phyloP scores from a whole-genome alignment of 2,113 vertebrate species.

The Bos indicus region DNA sequence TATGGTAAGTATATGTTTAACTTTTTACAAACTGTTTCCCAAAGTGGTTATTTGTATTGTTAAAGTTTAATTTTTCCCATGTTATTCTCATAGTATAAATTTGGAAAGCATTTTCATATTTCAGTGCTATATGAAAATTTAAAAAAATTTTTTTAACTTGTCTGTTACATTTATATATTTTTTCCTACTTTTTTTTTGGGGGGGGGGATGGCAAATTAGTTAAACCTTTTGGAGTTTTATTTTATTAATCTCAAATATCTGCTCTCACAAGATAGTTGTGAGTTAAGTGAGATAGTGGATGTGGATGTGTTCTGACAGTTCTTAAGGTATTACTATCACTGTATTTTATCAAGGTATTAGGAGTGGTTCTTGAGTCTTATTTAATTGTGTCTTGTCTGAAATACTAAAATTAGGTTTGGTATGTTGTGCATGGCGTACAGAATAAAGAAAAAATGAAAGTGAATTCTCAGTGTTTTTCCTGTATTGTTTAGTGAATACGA shows the following conservation, averaged over 20 bases:
- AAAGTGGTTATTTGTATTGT: neutral
- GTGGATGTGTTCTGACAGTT: neutral
- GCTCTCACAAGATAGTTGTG: neutral
- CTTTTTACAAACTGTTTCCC: neutral
- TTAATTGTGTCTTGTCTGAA: constrained; percentile 6
- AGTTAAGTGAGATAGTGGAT: neutral
- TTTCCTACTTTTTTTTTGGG: neutral
- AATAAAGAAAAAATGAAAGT: neutral
- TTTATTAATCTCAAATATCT: constrained; percentile 1
- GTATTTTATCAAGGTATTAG: neutral
- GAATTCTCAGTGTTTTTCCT: neutral
- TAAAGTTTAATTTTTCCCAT: neutral
- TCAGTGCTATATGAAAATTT: neutral
- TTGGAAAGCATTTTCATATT: constrained; percentile 13
- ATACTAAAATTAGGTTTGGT: neutral
- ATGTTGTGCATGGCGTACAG: neutral
- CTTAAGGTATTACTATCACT: neutral
- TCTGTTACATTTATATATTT: neutral
- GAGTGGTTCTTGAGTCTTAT: neutral
- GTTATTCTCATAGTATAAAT: neutral
- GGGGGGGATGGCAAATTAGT: neutral
- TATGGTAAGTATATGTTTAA: constrained; percentile 31
- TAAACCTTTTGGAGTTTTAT: constrained; percentile 3
- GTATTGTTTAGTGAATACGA: neutral
- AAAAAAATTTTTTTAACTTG: neutral